Evolutionary conservation across 2,113 vertebrate species (phyloP), one percentile per base, ranked within the genome.

Genomic region (Oncorhynchus gorbuscha): DNA sequence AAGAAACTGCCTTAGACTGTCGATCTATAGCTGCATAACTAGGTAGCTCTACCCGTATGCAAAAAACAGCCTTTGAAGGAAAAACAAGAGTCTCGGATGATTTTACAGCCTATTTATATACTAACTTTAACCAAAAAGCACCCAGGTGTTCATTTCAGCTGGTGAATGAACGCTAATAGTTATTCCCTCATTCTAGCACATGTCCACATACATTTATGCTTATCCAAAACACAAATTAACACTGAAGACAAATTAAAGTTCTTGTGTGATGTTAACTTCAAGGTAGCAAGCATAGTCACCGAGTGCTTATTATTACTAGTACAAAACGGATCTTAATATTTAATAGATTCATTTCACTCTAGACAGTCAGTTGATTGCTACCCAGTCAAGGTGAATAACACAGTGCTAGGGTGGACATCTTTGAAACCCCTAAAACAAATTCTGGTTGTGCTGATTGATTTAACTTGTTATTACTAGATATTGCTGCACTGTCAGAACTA

Each of bases 281-380:
- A 13, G 49, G 59, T 61, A 61, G 59, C 5, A n/a, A n/a, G n/a
- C 59, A 79, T 83, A 14, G 49, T 51, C 66, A 80, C 67, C 65
- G 45, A 83, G 79, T 71, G 69, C 49, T 35, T 75, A 79, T 79
- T 75, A 9, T 20, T 18, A 20, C 12, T 79, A 78, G 89, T 51
- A 14, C 3, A 51, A 51, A 86, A 72, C 82, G 77, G 81, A 84
- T 79, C 69, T 83, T 69, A 85, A 89, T 84, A 84, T 84, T 49
- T 3, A n/a, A n/a, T 85, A 76, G 73, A 81, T 79, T 89, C 76
- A 80, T 79, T 75, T 30, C 65, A 8, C 39, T 39, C 39, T 75
- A 75, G 45, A 87, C 75, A 24, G 72, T 87, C 75, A 61, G 81
- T 73, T 58, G 74, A 51, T 71, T 58, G 28, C 67, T 32, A 68